Conservation (phyloP, 2,888 invertebrate species). For the Eristalis pertinax region DNA sequence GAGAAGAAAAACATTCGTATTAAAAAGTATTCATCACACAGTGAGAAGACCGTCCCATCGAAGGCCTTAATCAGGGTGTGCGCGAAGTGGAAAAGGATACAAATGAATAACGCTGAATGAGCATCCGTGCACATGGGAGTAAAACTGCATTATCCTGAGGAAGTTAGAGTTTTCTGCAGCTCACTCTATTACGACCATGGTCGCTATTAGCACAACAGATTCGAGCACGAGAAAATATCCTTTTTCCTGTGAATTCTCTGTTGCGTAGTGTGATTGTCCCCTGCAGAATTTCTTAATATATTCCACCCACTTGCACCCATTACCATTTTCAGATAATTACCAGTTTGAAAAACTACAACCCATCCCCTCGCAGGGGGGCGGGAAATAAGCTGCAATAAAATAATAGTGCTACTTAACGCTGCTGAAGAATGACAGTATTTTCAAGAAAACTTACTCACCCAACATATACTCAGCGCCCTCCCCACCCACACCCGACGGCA, state of each 20-base stretch:
- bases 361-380: constrained; percentile 45
- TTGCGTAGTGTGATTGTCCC: background rate
- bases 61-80: too few species aligned
- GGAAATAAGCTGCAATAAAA: constrained; percentile 69
- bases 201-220: background rate
- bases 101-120: too few species aligned
- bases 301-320: constrained; percentile 59
- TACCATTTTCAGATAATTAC: constrained; percentile 70
- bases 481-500: too few species aligned
- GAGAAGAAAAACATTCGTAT: too few species aligned
- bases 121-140: too few species aligned
- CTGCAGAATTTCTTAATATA: constrained; percentile 42
- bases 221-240: background rate
- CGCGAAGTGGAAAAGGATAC: too few species aligned
- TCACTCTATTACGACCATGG: too few species aligned
- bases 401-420: constrained; percentile 71
- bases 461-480: too few species aligned
- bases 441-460: constrained; percentile 40
- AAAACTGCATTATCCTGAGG: too few species aligned
- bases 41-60: too few species aligned
- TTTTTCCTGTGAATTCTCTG: background rate
- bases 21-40: too few species aligned
- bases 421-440: constrained; percentile 66
- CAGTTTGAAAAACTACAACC: constrained; percentile 48
- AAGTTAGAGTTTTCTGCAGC: too few species aligned